These are phyloP conservation scores for Ormyrus nitidulus DNA, from an alignment of 2,888 invertebrate species.

Conservation along the genomic window DNA sequence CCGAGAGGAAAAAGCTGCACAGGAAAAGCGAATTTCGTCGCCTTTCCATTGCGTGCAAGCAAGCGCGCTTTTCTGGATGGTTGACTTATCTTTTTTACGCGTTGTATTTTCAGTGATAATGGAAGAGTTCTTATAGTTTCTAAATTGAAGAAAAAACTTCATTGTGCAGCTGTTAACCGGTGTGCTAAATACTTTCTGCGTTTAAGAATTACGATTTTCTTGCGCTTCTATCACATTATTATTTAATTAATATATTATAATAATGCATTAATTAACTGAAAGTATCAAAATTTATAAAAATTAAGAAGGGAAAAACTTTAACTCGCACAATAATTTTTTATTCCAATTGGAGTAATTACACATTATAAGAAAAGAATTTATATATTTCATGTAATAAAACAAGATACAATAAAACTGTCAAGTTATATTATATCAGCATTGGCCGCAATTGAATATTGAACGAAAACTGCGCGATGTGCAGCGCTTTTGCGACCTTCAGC, in stretches of 20 bases:
- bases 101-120: not conserved
- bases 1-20: slow-evolving; percentile 35
- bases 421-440: not conserved
- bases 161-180: not conserved
- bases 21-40: slow-evolving; percentile 38
- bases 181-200: no score
- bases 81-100: slow-evolving; percentile 27
- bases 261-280: no score
- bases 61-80: slow-evolving; percentile 34
- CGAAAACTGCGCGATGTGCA: not conserved
- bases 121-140: not conserved
- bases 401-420: no score
- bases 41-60: slow-evolving; percentile 46
- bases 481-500: not conserved
- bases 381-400: no score
- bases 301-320: no score
- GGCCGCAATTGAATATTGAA: slow-evolving; percentile 10
- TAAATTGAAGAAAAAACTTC: not conserved
- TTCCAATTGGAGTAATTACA: no score
- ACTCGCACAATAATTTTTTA: no score
- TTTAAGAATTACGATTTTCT: no score
- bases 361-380: no score
- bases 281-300: no score
- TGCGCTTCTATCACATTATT: no score
- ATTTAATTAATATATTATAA: no score